Percentiles rank a stretch among this genome's conserved stretches.
Evolutionary conservation across 2,888 invertebrate species (phyloP).

Genomic region (Desoria tigrina): DNA sequence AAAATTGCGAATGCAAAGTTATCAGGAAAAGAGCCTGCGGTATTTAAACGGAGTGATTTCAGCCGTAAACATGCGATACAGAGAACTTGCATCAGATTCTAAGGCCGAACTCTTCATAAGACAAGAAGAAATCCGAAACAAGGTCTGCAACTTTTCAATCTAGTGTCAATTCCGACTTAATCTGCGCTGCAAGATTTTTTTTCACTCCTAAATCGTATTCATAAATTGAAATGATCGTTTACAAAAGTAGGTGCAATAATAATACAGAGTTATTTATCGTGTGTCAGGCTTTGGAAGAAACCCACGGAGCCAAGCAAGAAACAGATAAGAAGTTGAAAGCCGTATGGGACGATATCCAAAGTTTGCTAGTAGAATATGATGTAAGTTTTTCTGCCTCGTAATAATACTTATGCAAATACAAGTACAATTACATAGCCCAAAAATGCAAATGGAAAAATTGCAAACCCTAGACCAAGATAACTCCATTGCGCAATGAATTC

Average conservation of each 20-base stretch:
- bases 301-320: conserved; percentile 35
- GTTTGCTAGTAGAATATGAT: conserved; percentile 45
- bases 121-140: conserved; percentile 50
- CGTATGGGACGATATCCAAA: conserved; percentile 44
- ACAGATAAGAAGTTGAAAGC: conserved; percentile 40
- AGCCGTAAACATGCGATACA: conserved; percentile 38
- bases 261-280: too few species aligned
- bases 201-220: background rate
- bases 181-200: background rate
- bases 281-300: conserved; percentile 49
- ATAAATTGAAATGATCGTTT: too few species aligned
- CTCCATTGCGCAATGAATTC: conserved; percentile 39
- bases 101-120: conserved; percentile 43
- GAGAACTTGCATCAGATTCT: conserved; percentile 42
- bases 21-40: conserved; percentile 45
- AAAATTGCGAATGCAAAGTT: conserved; percentile 40
- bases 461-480: conserved; percentile 8
- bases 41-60: conserved; percentile 40
- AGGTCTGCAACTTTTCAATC: conserved; percentile 28
- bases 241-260: too few species aligned
- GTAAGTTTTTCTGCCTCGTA: conserved; percentile 22
- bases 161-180: too few species aligned
- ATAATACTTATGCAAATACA: background rate
- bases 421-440: background rate
- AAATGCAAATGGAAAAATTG: too few species aligned